phyloP scores from a whole-genome alignment of 2,797 vertebrate species.

The Iguana delicatissima region DNA sequence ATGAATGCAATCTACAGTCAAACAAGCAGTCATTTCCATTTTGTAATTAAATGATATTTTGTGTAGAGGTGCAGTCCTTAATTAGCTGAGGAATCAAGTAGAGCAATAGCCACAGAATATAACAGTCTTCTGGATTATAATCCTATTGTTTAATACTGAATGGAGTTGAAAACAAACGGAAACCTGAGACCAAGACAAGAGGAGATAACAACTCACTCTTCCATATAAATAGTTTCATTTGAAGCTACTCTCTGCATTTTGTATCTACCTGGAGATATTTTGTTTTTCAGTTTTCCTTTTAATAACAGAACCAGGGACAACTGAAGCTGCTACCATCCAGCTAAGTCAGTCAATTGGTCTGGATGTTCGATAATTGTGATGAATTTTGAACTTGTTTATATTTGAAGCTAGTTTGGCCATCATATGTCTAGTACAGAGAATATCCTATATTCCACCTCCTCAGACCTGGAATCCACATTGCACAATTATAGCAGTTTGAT shows the following conservation, averaged over 20 bases:
- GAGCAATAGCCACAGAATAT: slow-evolving; percentile 7
- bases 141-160: background rate
- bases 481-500: no score
- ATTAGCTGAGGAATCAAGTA: background rate
- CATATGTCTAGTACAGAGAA: background rate
- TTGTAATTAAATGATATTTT: background rate
- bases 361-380: background rate
- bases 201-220: background rate
- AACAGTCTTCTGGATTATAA: background rate
- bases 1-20: background rate
- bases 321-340: background rate
- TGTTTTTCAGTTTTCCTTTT: background rate
- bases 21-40: background rate
- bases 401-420: background rate
- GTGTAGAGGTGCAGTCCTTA: background rate
- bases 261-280: background rate
- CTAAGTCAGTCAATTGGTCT: background rate
- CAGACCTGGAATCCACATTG: background rate
- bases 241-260: background rate
- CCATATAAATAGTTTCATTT: background rate
- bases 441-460: background rate
- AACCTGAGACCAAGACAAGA: background rate
- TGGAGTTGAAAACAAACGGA: background rate
- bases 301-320: background rate
- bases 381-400: background rate